Evolutionary conservation across 2,113 vertebrate genomes (phyloP).

Genomic region (Carassius carassius): DNA sequence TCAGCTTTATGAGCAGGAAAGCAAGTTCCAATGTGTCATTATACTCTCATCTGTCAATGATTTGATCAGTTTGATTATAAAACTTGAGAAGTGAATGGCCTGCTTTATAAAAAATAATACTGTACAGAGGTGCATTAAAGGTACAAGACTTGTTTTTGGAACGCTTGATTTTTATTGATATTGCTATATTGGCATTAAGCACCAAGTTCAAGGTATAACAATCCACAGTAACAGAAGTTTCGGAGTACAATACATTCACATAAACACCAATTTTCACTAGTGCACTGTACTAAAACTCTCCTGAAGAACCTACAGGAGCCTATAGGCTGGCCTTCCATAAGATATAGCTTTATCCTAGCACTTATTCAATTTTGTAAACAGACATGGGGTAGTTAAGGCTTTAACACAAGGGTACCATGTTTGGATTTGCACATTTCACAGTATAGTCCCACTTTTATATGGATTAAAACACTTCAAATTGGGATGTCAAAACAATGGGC

Average conservation of each 20-base stretch:
- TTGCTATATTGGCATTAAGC: background rate
- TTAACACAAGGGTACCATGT: background rate
- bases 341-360: background rate
- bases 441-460: background rate
- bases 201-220: background rate
- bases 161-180: background rate
- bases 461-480: background rate
- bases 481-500: background rate
- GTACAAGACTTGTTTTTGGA: background rate
- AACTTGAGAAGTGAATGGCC: background rate
- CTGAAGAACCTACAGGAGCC: background rate
- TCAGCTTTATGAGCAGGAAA: background rate
- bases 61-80: background rate
- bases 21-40: background rate
- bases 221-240: background rate
- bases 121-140: background rate
- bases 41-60: background rate
- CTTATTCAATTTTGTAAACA: background rate
- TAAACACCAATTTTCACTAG: background rate
- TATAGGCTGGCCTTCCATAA: background rate
- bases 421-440: background rate
- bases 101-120: background rate
- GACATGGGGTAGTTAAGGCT: background rate
- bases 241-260: background rate
- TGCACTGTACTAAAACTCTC: background rate